Percentiles rank a stretch among this genome's conserved stretches.
phyloP scores from a whole-genome alignment of 2,888 invertebrate genomes.

The Papilio gigon region DNA sequence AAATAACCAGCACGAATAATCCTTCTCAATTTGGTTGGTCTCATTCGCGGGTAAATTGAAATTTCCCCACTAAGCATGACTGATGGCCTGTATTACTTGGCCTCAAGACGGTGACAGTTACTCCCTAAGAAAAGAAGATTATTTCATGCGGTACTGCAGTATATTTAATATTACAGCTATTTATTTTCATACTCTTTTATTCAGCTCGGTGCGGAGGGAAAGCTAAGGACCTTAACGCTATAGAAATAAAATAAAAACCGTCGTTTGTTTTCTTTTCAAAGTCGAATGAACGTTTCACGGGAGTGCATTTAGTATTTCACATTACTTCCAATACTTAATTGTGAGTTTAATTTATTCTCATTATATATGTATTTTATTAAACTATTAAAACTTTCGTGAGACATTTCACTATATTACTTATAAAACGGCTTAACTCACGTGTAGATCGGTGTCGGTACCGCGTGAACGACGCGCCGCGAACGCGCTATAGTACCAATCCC shows the following conservation, averaged over 20 bases:
- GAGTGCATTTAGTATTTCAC: slow-evolving; percentile 1
- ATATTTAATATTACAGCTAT: slow-evolving; percentile 77
- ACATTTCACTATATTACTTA: too few relatives aligned
- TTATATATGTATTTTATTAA: too few relatives aligned
- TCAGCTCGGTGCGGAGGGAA: slow-evolving; percentile 57
- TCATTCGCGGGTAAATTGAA: slow-evolving; percentile 76
- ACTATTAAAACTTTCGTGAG: too few relatives aligned
- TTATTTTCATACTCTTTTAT: slow-evolving; percentile 77
- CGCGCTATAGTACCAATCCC: too few relatives aligned
- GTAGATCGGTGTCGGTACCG: too few relatives aligned
- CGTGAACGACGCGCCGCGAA: too few relatives aligned
- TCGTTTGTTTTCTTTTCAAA: slow-evolving; percentile 27
- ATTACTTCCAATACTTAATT: neutral
- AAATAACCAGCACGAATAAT: slow-evolving; percentile 63
- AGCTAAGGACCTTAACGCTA: slow-evolving; percentile 68
- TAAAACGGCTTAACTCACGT: too few relatives aligned
- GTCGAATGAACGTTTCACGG: slow-evolving; percentile 6
- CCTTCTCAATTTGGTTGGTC: slow-evolving; percentile 75
- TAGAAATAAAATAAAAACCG: slow-evolving; percentile 55
- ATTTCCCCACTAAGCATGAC: slow-evolving; percentile 79
- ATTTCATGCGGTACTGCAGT: slow-evolving; percentile 68
- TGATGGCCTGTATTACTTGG: slow-evolving; percentile 79
- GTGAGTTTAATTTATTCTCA: neutral
- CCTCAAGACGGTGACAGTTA: slow-evolving; percentile 72
- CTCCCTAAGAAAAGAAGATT: slow-evolving; percentile 75